Conservation (phyloP, 1,140 invertebrate species). For the Teleopsis dalmanni region DNA sequence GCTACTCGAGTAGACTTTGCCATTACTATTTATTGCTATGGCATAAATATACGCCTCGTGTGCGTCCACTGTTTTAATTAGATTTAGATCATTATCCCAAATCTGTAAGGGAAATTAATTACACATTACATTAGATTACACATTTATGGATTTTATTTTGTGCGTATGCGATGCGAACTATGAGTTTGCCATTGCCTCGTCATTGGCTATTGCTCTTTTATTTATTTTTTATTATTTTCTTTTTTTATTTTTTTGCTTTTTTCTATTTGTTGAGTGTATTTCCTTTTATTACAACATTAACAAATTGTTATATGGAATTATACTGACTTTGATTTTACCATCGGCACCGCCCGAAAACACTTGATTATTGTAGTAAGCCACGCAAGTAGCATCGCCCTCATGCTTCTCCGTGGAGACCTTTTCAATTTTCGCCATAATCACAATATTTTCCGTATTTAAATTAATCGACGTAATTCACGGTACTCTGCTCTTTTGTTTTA, state of each 20-base stretch:
- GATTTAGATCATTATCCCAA: constrained; percentile 23
- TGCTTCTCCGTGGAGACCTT: constrained; percentile 31
- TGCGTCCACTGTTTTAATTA: constrained; percentile 24
- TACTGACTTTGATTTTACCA: constrained; percentile 42
- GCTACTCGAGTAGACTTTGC: constrained; percentile 39
- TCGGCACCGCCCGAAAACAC: constrained; percentile 42
- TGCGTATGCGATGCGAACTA: too few species aligned
- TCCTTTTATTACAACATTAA: background rate
- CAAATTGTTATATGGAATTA: too few species aligned
- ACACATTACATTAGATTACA: background rate
- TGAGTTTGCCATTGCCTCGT: too few species aligned
- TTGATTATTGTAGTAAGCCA: constrained; percentile 27
- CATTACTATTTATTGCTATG: constrained; percentile 30
- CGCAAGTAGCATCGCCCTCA: constrained; percentile 34
- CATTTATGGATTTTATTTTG: background rate
- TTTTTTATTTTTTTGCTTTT: background rate
- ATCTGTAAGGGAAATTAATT: constrained; percentile 14
- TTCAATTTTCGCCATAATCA: constrained; percentile 22
- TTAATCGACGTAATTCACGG: too few species aligned
- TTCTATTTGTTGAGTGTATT: background rate
- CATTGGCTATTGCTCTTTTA: too few species aligned
- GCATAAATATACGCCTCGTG: constrained; percentile 40
- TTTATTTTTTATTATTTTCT: background rate
- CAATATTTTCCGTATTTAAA: too few species aligned
- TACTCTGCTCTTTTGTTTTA: background rate